phyloP scores from a whole-genome alignment of 2,797 vertebrate genomes.

The Argentina silus region DNA sequence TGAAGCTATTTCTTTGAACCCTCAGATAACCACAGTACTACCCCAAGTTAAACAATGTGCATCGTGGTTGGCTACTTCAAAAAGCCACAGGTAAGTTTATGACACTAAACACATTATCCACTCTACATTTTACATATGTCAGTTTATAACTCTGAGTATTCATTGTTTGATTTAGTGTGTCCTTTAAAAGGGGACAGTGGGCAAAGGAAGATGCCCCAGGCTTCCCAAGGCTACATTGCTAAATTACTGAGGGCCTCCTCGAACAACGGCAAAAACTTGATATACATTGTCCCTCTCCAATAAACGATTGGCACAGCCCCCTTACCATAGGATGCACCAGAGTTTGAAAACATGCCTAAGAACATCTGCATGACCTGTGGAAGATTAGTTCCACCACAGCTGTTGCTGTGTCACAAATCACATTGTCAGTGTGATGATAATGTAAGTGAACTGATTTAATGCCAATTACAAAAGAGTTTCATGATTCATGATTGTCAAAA shows the following conservation, averaged over 20 bases:
- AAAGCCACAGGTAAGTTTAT: conserved; percentile 23
- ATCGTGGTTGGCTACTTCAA: conserved; percentile 21
- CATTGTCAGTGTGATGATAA: too few species aligned
- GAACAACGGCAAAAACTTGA: conserved; percentile 19
- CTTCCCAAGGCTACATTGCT: conserved; percentile 17
- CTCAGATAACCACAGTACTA: too few species aligned
- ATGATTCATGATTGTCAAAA: too few species aligned
- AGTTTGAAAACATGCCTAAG: conserved; percentile 22
- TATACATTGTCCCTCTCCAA: conserved; percentile 25
- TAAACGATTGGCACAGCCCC: conserved; percentile 8
- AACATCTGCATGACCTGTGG: conserved; percentile 21
- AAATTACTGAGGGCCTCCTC: conserved; percentile 13
- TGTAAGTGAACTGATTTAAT: too few species aligned
- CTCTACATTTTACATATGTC: too few species aligned
- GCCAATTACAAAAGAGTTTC: too few species aligned
- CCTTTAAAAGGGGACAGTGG: too few species aligned
- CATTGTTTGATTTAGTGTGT: too few species aligned
- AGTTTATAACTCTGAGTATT: too few species aligned
- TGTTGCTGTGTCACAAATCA: conserved; percentile 18
- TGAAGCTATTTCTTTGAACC: too few species aligned
- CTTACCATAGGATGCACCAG: conserved; percentile 9
- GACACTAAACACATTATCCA: too few species aligned
- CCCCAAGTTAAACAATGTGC: not conserved
- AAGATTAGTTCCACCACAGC: conserved; percentile 14
- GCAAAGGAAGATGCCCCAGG: conserved; percentile 20